Base-by-base conservation (phyloP, 2,888 invertebrate genomes). In the Eupithecia dodoneata region DNA sequence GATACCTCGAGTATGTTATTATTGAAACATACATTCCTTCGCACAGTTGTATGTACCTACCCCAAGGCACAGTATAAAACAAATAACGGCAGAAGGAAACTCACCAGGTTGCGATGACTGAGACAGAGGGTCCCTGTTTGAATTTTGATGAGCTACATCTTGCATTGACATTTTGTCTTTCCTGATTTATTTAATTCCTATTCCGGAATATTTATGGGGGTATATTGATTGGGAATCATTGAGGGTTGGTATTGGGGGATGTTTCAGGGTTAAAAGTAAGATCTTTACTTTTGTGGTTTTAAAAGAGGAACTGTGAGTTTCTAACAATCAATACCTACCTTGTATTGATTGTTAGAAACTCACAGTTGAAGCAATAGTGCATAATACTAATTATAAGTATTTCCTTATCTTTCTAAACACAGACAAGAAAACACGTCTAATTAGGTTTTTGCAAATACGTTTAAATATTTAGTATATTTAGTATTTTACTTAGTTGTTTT, bases 181-280 rank as follows among this genome's bases (percentile, higher is more conserved):
- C 18, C 79, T 90, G 90, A 91, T 92, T 91, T 91, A 91, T 91
- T 80, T 87, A 87, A 90, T 90, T 88, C 84, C 82, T 88, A 90
- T 89, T 85, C 87, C 76, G 63, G 73, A 69, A 71, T 77, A 73
- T 77, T 73, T 76, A 76, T 76, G 72, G 59, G 4, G 69, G 74
- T 78, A 52, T 77, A 76, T 79, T 79, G 75, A 78, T 78, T 78
- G 76, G 76, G 41, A 65, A 66, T 52, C 67, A 59, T 45, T 47
- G 66, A 42, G 66, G 59, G 41, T 67, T 72, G 52, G 70, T 73
- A 18, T 52, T 45, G 47, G 7, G 47, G 13, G 3, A 66, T 66
- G 42, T 66, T 66, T 9, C 42, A 2, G 66, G 42, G 66, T 9
- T 55, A 15, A 55, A 59, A 59, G 9, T 18, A 52, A 3, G 15